Evolutionary conservation across 92 coral and sea anemone genomes (phyloP).

Genomic region (Paramuricea clavata): DNA sequence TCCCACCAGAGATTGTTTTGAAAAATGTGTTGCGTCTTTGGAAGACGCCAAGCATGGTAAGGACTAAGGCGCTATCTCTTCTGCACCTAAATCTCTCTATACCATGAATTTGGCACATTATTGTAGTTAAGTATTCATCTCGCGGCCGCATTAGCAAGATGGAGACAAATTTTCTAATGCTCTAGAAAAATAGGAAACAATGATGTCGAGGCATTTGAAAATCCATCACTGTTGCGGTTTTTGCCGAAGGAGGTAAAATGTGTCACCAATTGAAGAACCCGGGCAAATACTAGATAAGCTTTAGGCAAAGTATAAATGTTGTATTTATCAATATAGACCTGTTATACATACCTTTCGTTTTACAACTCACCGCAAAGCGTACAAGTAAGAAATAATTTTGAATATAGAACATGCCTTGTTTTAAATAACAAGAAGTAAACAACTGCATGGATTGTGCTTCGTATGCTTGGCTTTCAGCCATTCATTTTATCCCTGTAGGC

Average conservation of each 20-base stretch:
- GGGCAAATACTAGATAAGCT: too few relatives aligned
- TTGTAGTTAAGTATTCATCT: neutral
- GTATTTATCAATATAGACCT: neutral
- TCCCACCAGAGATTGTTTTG: constrained; percentile 95
- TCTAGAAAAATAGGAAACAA: too few relatives aligned
- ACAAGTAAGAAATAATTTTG: neutral
- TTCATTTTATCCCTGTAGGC: constrained; percentile 51
- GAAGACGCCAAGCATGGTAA: constrained; percentile 94
- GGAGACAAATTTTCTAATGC: too few relatives aligned
- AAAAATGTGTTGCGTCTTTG: constrained; percentile 92
- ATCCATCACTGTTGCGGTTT: neutral
- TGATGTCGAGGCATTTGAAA: too few relatives aligned
- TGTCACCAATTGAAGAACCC: neutral
- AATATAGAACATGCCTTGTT: neutral
- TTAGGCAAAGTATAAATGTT: too few relatives aligned
- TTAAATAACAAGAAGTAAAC: too few relatives aligned
- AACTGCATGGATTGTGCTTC: neutral
- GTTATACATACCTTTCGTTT: neutral
- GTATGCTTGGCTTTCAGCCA: neutral
- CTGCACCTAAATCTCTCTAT: neutral
- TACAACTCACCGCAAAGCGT: neutral
- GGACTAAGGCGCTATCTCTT: neutral
- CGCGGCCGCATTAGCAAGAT: too few relatives aligned
- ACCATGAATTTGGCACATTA: neutral
- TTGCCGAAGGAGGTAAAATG: neutral